A percentile compares a stretch with the other conserved stretches of the same genome.
These are phyloP conservation scores for Gavia stellata DNA, from an alignment of 2,113 vertebrate genomes.

Conservation along the genomic window DNA sequence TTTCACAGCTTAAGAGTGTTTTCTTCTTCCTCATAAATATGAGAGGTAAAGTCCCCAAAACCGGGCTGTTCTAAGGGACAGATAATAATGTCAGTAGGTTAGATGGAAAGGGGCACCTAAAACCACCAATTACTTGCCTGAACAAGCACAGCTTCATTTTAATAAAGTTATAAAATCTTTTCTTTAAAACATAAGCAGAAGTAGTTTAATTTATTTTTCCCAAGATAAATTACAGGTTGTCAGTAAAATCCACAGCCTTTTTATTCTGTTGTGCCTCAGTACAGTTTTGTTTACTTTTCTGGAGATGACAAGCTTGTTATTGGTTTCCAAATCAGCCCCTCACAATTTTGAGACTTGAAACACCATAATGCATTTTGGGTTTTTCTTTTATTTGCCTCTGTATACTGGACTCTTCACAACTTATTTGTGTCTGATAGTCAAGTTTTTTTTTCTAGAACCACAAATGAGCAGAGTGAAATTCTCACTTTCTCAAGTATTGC, in stretches of 20 bases:
- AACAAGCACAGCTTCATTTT: not conserved
- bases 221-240: not conserved
- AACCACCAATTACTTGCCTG: not conserved
- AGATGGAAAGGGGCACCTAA: not conserved
- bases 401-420: not conserved
- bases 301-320: not conserved
- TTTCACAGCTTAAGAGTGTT: not conserved
- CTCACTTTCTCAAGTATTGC: not conserved
- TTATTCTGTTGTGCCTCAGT: not conserved
- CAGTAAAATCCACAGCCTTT: not conserved
- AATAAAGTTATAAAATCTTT: not conserved
- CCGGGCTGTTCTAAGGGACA: not conserved
- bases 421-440: not conserved
- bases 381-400: not conserved
- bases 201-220: not conserved
- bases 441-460: not conserved
- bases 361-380: not conserved
- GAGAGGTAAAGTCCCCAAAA: not conserved
- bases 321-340: not conserved
- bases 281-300: not conserved
- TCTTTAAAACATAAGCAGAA: not conserved
- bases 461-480: not conserved
- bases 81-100: not conserved
- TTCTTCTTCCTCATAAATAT: not conserved
- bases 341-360: not conserved